Evolutionary conservation across 2,797 vertebrate species (phyloP), one percentile per base, ranked within the genome.

Genomic region (Enteromius treurensis): DNA sequence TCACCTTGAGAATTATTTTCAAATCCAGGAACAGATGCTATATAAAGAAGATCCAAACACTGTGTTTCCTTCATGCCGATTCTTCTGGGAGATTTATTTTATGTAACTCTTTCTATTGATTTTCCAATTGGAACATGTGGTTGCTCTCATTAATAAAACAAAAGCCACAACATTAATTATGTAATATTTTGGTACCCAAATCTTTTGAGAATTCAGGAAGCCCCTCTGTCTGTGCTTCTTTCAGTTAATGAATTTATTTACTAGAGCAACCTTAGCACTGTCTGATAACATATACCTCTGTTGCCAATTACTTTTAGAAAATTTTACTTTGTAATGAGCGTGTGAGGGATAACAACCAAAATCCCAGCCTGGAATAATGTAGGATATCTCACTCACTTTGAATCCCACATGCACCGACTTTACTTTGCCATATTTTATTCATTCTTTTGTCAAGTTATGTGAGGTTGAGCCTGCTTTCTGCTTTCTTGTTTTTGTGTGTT

Each of bases 301-400:
- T 82, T 17, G 89, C 90, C 88, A 90, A 88, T 91, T 90, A 88
- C 87, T 84, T 47, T 42, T 42, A 42, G 69, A 79, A 90, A 85
- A 89, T 93, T 93, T 93, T 86, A 93, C 93, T 93, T 93, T 91
- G 90, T 92, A 92, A 93, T 92, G 88, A 91, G 92, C 88, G 86
- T 89, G 90, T 90, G 88, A 84, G 42, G 74, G 83, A 88, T 85
- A 45, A 87, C 89, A 60, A 87, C 85, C 76, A 89, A 90, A 93
- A 93, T 92, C 87, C 85, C 55, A 23, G 64, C 81, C 87, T 55
- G 71, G 82, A 89, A 89, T 84, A 89, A 87, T 64, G 51, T 81
- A 55, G 64, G 81, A 83, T 79, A 74, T 79, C 49, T 62, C 68
- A 45, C 55, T 62, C 62, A 32, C 47, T 76, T 65, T 77, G 86